These are phyloP conservation scores for Parthenolecanium corni DNA, from an alignment of 2,888 invertebrate genomes.

Conservation along the genomic window DNA sequence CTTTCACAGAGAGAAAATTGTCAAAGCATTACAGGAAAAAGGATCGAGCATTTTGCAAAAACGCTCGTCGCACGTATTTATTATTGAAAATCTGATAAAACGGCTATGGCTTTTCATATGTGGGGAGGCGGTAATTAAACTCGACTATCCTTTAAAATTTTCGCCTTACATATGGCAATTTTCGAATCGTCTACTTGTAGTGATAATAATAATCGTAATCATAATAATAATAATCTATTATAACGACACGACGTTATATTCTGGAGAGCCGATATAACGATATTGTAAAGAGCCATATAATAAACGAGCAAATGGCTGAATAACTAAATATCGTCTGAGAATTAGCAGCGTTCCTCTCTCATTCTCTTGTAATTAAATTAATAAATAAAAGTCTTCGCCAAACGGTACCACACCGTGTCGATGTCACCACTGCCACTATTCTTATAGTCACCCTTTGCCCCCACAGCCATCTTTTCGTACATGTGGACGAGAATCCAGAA, in stretches of 20 bases:
- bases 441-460: neutral
- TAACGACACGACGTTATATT: slow-evolving; percentile 14
- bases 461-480: neutral
- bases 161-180: slow-evolving; percentile 28
- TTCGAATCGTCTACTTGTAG: neutral
- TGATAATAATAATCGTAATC: slow-evolving; percentile 18
- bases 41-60: neutral
- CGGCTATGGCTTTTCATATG: slow-evolving; percentile 17
- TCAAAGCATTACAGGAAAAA: too few relatives aligned
- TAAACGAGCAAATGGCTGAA: slow-evolving; percentile 25
- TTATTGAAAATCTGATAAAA: slow-evolving; percentile 13
- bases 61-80: neutral
- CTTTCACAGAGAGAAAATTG: too few relatives aligned
- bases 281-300: slow-evolving; percentile 20
- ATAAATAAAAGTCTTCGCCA: slow-evolving; percentile 25
- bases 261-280: slow-evolving; percentile 17
- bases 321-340: slow-evolving; percentile 27
- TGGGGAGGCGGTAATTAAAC: slow-evolving; percentile 20
- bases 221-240: slow-evolving; percentile 23
- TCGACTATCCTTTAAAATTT: slow-evolving; percentile 20
- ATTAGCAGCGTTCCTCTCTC: slow-evolving; percentile 17
- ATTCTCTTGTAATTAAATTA: slow-evolving; percentile 26
- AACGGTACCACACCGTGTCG: slow-evolving; percentile 11
- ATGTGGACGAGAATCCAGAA: neutral
- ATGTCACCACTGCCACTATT: neutral